Evolutionary conservation across 2,113 vertebrate species (phyloP).

Genomic region (Ia io): DNA sequence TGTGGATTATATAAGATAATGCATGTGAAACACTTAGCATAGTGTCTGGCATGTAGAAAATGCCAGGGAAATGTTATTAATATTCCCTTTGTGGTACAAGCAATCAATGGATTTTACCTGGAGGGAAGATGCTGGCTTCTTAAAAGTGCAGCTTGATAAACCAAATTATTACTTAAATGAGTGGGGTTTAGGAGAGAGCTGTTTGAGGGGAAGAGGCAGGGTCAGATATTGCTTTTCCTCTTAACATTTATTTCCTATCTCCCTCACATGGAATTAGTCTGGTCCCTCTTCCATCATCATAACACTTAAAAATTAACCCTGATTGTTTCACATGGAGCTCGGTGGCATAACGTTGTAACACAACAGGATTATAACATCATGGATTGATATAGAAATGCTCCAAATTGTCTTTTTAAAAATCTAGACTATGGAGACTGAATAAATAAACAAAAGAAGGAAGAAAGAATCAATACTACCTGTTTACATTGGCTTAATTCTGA

Average conservation of each 20-base stretch:
- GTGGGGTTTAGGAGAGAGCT: neutral
- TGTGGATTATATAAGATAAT: slow-evolving; percentile 28
- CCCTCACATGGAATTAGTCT: neutral
- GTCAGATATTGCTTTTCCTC: neutral
- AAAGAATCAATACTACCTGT: neutral
- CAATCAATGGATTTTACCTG: slow-evolving; percentile 34
- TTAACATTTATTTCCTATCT: neutral
- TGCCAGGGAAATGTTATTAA: slow-evolving; percentile 22
- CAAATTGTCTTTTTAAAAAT: neutral
- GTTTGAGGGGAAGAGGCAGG: neutral
- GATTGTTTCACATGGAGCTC: neutral
- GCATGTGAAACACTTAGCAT: slow-evolving; percentile 8
- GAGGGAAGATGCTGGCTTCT: slow-evolving; percentile 29
- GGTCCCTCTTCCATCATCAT: neutral
- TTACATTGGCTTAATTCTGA: neutral
- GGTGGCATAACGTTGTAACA: neutral
- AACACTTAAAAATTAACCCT: neutral
- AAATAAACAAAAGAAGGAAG: neutral
- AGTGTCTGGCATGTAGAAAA: neutral
- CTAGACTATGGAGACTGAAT: neutral
- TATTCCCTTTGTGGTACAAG: slow-evolving; percentile 38
- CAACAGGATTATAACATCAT: neutral
- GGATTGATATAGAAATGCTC: neutral
- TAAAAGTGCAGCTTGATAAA: slow-evolving; percentile 1
- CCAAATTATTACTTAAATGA: slow-evolving; percentile 27